Base-by-base conservation (phyloP, 2,888 invertebrate species). In the Rhyacophila evoluta region DNA sequence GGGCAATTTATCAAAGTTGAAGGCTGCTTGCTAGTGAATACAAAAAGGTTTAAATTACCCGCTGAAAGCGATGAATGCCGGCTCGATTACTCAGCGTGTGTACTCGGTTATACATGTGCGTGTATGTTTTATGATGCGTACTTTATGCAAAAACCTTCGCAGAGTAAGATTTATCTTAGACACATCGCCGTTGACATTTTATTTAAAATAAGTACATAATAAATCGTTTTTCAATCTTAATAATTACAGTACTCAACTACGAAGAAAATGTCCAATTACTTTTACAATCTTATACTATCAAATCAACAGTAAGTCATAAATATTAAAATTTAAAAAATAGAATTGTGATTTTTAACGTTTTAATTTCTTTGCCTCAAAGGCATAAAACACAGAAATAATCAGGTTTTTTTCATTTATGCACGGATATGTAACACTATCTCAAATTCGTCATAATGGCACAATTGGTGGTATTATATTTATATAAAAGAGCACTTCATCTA, bases 1-100 rank as follows among this genome's bases (percentile, higher is more conserved):
- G 55, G 28, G 69, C 69, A 69, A 69, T 69, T 69, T 29, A 69
- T 69, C 69, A 69, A 69, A 69, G 69, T 69, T 69, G 33, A 69
- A 33, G 69, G 69, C 69, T 69, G 11, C 69, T 29, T 12, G 69
- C 69, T 69, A 29, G 28, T 69, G 69, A 69, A 69, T 69, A 69
- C 69, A 28, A 69, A 69, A 29, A 69, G 69, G 69, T 69, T 69
- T 33, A 29, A 33, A 69, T 28, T 69, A 29, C 15, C 33, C 69
- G 69, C 69, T 33, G 55, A 55, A 55, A 55, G 55, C 55, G 55
- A 55, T 55, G 12, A 55, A 55, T 55, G 25, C 55, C 15, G 19
- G 55, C 55, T 55, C 55, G 55, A 55, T 55, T 55, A 55, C 55
- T 55, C 55, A 55, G 8, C 55, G 55, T 55, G 55, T 55, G 55